Base-by-base conservation (phyloP, 2,888 invertebrate species). In the Heliconius erato region DNA sequence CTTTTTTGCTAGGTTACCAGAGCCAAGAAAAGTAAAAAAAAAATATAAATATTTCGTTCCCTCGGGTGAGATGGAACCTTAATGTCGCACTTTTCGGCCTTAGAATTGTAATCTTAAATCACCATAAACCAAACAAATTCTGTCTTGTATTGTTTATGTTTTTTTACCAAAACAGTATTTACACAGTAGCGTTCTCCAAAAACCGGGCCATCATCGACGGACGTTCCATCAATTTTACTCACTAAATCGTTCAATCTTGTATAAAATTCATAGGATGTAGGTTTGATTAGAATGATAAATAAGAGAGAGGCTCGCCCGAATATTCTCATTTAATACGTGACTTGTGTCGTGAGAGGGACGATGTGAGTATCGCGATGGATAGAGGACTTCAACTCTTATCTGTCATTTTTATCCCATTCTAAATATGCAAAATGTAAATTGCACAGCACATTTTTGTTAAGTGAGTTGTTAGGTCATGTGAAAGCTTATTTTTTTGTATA, bases 301-400 rank as follows among this genome's bases (percentile, higher is more conserved):
- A 96, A 95, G 95, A 92, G 90, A 89, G 94, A 92, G 95, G 94
- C 93, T 94, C 91, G 93, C 91, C 94, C 95, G 94, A 96, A 95
- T 96, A 96, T 95, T 95, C 95, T 95, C 95, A 96, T 96, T 95
- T 95, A 95, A 93, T 95, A 96, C 95, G 95, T 96, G 95, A 95
- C 95, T 92, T 94, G 95, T 94, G 95, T 95, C 91, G 92, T 90
- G 93, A 94, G 93, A 92, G 94, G 92, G 92, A 90, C 90, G 92
- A 95, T 94, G 94, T 94, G 94, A 92, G 94, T 93, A 93, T 93
- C 91, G 89, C 92, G 90, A 92, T 92, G 91, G 86, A 89, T 88
- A 91, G 91, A 92, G 92, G 92, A 92, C 89, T 90, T 88, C 89
- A 88, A 87, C 90, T 89, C 92, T 92, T 93, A 94, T 95, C 92